Evolutionary conservation across 2,888 invertebrate genomes (phyloP).

Genomic region (Scaptomyza cyrtandrae): DNA sequence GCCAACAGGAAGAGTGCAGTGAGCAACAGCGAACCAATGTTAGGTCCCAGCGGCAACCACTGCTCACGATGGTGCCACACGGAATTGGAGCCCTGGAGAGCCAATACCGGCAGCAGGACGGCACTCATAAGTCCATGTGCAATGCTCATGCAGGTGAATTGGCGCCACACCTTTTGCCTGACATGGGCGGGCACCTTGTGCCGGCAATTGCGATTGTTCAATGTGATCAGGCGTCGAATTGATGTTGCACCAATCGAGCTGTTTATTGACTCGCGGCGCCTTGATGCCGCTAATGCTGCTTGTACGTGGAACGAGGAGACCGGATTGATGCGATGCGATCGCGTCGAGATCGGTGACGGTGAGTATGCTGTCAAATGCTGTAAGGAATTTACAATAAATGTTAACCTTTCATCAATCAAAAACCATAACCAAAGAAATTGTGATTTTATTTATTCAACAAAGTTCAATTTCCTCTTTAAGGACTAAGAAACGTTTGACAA

Average conservation of each 20-base stretch:
- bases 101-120: conserved; percentile 82
- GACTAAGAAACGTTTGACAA: no score
- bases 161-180: conserved; percentile 81
- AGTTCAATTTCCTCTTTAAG: no score
- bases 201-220: conserved; percentile 85
- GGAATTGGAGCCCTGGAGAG: conserved; percentile 84
- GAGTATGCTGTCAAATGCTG: conserved; percentile 87
- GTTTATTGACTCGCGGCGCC: conserved; percentile 89
- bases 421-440: no score
- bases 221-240: conserved; percentile 89
- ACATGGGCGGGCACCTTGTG: conserved; percentile 84
- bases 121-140: conserved; percentile 82
- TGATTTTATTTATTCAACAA: no score
- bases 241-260: conserved; percentile 92
- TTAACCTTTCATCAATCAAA: no score
- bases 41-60: conserved; percentile 84
- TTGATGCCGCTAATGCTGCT: conserved; percentile 82
- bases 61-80: conserved; percentile 84
- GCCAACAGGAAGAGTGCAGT: conserved; percentile 87
- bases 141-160: conserved; percentile 81
- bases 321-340: conserved; percentile 85
- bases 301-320: conserved; percentile 84
- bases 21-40: conserved; percentile 87
- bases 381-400: not conserved
- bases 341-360: conserved; percentile 87